phyloP scores from a whole-genome alignment of 2,888 invertebrate species.

The Carabus problematicus region DNA sequence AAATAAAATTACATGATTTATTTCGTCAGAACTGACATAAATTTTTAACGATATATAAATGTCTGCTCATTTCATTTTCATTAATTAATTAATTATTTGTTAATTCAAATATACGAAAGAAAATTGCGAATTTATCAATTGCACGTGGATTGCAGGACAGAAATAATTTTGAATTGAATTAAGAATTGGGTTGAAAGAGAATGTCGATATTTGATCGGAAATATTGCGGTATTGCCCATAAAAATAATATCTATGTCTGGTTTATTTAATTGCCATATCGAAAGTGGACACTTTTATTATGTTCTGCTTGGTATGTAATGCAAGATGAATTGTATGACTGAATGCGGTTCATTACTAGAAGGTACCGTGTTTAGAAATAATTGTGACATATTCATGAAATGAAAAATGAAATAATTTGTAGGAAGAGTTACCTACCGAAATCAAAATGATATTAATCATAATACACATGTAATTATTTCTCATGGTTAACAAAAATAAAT shows the following conservation, averaged over 20 bases:
- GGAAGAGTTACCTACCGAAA: slow-evolving; percentile 4
- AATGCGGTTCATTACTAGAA: too few relatives aligned
- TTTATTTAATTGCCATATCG: slow-evolving; percentile 7
- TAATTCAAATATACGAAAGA: slow-evolving; percentile 17
- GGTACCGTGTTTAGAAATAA: background rate
- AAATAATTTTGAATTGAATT: slow-evolving; percentile 29
- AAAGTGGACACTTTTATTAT: background rate
- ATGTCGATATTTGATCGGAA: slow-evolving; percentile 8
- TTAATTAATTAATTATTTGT: slow-evolving; percentile 20
- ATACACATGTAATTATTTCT: too few relatives aligned
- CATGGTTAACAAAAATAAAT: too few relatives aligned
- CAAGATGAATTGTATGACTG: background rate
- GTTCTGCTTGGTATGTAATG: slow-evolving; percentile 2
- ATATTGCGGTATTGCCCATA: slow-evolving; percentile 3
- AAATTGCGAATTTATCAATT: slow-evolving; percentile 24
- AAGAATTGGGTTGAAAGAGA: slow-evolving; percentile 38
- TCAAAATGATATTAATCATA: too few relatives aligned
- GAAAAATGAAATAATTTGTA: background rate
- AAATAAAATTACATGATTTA: too few relatives aligned
- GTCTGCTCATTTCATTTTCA: slow-evolving; percentile 7
- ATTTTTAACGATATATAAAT: background rate
- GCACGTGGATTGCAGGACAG: background rate
- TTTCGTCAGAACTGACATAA: too few relatives aligned
- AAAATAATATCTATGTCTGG: slow-evolving; percentile 17
- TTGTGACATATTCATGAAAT: background rate